Evolutionary conservation across 2,797 vertebrate species (phyloP).

Genomic region (Poeciliopsis paucimaculata): DNA sequence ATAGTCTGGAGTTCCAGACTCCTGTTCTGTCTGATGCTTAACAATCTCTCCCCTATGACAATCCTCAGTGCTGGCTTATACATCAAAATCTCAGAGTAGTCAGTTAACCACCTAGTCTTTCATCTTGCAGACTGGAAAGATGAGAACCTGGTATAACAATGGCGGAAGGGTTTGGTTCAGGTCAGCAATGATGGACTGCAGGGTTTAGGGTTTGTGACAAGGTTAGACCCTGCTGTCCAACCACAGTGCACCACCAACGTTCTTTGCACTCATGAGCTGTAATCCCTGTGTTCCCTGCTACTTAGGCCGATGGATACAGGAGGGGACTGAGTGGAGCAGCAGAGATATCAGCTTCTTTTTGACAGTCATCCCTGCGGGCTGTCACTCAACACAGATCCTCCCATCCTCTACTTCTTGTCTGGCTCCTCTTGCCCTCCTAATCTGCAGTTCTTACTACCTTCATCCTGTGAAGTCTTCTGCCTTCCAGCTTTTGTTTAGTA

Average conservation of each 20-base stretch:
- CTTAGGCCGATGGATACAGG: constrained; percentile 53
- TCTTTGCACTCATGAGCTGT: constrained; percentile 24
- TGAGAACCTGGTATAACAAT: constrained; percentile 57
- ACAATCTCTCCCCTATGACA: constrained; percentile 57
- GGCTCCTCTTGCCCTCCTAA: constrained; percentile 48
- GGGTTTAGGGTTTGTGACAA: constrained; percentile 60
- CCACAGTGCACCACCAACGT: constrained; percentile 28
- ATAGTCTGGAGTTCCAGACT: constrained; percentile 34
- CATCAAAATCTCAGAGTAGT: constrained; percentile 62
- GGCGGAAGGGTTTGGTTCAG: constrained; percentile 43
- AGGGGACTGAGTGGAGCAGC: constrained; percentile 13
- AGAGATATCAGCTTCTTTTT: constrained; percentile 53
- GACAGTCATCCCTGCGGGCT: constrained; percentile 60
- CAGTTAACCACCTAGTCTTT: constrained; percentile 48
- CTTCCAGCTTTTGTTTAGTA: constrained; percentile 21
- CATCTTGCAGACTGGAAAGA: constrained; percentile 43
- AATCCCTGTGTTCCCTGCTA: constrained; percentile 24
- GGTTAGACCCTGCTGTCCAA: constrained; percentile 43
- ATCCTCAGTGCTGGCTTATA: constrained; percentile 60
- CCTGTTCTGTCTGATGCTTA: constrained; percentile 40
- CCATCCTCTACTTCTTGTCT: constrained; percentile 42
- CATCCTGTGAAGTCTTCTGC: constrained; percentile 25
- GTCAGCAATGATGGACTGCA: constrained; percentile 67
- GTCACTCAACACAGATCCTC: constrained; percentile 51
- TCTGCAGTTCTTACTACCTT: constrained; percentile 35